Percentiles rank a stretch among this genome's conserved stretches.
Evolutionary conservation across 2,888 invertebrate genomes (phyloP).

Genomic region (Amphipyra berbera): DNA sequence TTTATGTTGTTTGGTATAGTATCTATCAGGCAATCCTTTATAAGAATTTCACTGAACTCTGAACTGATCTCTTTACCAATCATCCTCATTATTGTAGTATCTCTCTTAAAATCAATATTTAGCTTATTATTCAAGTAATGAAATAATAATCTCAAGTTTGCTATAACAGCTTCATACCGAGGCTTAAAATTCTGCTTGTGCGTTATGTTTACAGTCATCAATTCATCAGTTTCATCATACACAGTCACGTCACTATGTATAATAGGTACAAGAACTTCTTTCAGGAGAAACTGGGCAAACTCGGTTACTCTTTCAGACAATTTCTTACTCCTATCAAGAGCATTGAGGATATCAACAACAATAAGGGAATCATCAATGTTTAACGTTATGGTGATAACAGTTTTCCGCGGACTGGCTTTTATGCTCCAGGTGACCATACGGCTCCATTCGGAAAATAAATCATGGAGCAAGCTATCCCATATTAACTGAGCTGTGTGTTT

Average conservation of each 20-base stretch:
- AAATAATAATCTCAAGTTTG: slow-evolving; percentile 89
- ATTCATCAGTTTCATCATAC: slow-evolving; percentile 75
- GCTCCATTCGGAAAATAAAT: slow-evolving; percentile 85
- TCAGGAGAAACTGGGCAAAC: slow-evolving; percentile 90
- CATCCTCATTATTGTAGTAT: slow-evolving; percentile 86
- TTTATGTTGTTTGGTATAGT: slow-evolving; percentile 94
- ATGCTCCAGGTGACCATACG: slow-evolving; percentile 83
- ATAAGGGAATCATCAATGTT: slow-evolving; percentile 70
- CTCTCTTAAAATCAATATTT: slow-evolving; percentile 80
- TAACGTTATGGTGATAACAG: slow-evolving; percentile 76
- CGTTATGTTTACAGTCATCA: slow-evolving; percentile 75
- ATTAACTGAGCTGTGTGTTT: slow-evolving; percentile 82
- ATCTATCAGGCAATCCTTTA: slow-evolving; percentile 93
- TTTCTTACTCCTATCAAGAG: slow-evolving; percentile 81
- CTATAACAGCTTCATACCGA: slow-evolving; percentile 88
- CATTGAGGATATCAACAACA: slow-evolving; percentile 77
- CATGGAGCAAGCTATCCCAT: slow-evolving; percentile 82
- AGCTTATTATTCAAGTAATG: slow-evolving; percentile 90
- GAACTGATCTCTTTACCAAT: slow-evolving; percentile 89
- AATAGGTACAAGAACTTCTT: slow-evolving; percentile 90
- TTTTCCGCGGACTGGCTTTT: slow-evolving; percentile 67
- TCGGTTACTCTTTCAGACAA: slow-evolving; percentile 84
- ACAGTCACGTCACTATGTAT: slow-evolving; percentile 86
- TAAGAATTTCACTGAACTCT: slow-evolving; percentile 91
- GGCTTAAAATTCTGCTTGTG: slow-evolving; percentile 82